A percentile compares a stretch with the other conserved stretches of the same genome.
Evolutionary conservation across 2,888 invertebrate genomes (phyloP).

Genomic region (Xestobium rufovillosum): DNA sequence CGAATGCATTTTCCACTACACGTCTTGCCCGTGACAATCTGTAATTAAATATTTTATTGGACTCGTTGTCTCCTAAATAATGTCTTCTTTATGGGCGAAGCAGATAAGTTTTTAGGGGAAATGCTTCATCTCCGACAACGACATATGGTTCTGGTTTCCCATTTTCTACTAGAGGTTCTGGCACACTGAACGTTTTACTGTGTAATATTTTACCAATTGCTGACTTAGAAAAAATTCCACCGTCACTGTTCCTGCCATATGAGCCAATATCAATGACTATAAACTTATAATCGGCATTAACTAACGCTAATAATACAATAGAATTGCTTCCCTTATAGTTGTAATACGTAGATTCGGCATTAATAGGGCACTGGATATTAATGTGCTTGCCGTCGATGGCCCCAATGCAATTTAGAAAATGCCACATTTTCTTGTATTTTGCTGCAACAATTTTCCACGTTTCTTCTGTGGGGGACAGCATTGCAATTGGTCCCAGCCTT

Average conservation of each 20-base stretch:
- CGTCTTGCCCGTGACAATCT: conserved; percentile 13
- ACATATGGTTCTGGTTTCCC: conserved; percentile 15
- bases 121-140: no score
- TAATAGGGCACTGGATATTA: conserved; percentile 19
- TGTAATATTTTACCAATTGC: conserved; percentile 14
- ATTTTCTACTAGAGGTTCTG: conserved; percentile 12
- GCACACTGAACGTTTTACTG: conserved; percentile 15
- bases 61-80: conserved; percentile 12
- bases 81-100: conserved; percentile 18
- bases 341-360: conserved; percentile 23
- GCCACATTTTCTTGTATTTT: conserved; percentile 20
- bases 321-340: conserved; percentile 20
- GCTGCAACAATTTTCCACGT: conserved; percentile 20
- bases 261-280: conserved; percentile 24
- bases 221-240: conserved; percentile 22
- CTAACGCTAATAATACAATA: conserved; percentile 24
- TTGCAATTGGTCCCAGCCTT: conserved; percentile 14
- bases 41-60: conserved; percentile 16
- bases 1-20: conserved; percentile 17
- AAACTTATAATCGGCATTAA: conserved; percentile 25
- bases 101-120: conserved; percentile 16
- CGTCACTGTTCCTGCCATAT: conserved; percentile 26
- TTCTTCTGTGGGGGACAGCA: conserved; percentile 21
- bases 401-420: conserved; percentile 20
- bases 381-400: conserved; percentile 23